Evolutionary conservation across 1,140 invertebrate species (phyloP).

Genomic region (Dryas iulia): DNA sequence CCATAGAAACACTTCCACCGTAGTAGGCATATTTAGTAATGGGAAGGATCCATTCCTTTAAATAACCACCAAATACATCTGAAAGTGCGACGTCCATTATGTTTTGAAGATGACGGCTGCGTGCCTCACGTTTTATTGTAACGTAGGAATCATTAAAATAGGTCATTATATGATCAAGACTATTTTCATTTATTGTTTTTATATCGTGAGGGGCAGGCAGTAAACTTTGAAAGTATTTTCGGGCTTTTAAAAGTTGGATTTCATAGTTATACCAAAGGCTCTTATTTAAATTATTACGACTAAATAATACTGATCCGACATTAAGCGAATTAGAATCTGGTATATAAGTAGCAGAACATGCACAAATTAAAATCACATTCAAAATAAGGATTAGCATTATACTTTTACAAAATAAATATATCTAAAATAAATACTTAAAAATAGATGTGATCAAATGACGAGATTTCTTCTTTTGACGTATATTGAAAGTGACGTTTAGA

Average conservation of each 20-base stretch:
- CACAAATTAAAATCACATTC: conserved; percentile 30
- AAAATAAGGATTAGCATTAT: conserved; percentile 39
- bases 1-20: conserved; percentile 49
- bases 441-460: neutral
- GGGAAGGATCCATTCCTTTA: conserved; percentile 60
- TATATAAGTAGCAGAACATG: conserved; percentile 11
- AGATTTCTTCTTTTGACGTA: neutral
- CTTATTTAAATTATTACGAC: conserved; percentile 35
- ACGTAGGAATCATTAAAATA: conserved; percentile 49
- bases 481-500: neutral
- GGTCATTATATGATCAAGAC: conserved; percentile 42
- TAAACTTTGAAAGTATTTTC: conserved; percentile 51
- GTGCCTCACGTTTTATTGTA: conserved; percentile 43
- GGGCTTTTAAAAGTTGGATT: conserved; percentile 46
- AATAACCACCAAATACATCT: conserved; percentile 60
- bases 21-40: conserved; percentile 61
- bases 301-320: conserved; percentile 60
- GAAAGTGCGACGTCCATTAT: conserved; percentile 55
- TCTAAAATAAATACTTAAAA: conserved; percentile 27
- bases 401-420: conserved; percentile 57
- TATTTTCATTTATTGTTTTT: conserved; percentile 45
- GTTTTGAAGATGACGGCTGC: conserved; percentile 31
- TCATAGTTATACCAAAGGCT: conserved; percentile 42
- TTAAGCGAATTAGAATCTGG: conserved; percentile 33
- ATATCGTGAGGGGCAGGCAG: conserved; percentile 42